phyloP scores from a whole-genome alignment of 2,113 vertebrate genomes.

The Anseranas semipalmata region DNA sequence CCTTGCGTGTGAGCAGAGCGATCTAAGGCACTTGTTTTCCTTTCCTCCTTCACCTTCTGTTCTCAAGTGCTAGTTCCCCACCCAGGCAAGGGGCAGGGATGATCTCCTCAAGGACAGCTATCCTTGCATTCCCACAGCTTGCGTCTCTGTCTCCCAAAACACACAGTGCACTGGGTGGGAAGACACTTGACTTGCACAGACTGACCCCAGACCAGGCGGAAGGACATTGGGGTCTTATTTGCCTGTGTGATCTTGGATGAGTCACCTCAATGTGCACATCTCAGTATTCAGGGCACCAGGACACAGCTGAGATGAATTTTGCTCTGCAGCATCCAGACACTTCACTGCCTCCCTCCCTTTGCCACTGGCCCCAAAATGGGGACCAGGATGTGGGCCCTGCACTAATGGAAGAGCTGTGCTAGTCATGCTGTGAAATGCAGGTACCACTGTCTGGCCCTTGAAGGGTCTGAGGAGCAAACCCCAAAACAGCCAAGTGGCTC shows the following conservation, averaged over 20 bases:
- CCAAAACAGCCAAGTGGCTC: background rate
- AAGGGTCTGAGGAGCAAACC: rapidly evolving
- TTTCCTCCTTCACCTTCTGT: background rate
- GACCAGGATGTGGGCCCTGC: background rate
- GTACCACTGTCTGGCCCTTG: background rate
- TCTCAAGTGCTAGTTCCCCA: background rate
- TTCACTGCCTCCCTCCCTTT: background rate
- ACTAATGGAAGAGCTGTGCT: background rate
- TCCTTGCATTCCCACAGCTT: background rate
- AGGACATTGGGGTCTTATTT: background rate
- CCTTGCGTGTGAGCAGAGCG: background rate
- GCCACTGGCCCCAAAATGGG: background rate
- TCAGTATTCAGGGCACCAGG: background rate
- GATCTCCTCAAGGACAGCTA: background rate
- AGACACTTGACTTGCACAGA: background rate
- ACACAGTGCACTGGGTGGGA: background rate
- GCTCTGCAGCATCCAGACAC: background rate
- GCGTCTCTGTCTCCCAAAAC: background rate
- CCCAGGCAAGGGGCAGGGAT: background rate
- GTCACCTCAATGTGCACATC: background rate
- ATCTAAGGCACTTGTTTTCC: background rate
- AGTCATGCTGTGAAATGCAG: background rate
- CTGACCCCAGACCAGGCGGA: background rate
- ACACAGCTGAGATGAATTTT: background rate
- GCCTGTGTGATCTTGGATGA: background rate